Conservation (phyloP, 1,140 invertebrate species). For the Pemphigus obesinymphae region DNA sequence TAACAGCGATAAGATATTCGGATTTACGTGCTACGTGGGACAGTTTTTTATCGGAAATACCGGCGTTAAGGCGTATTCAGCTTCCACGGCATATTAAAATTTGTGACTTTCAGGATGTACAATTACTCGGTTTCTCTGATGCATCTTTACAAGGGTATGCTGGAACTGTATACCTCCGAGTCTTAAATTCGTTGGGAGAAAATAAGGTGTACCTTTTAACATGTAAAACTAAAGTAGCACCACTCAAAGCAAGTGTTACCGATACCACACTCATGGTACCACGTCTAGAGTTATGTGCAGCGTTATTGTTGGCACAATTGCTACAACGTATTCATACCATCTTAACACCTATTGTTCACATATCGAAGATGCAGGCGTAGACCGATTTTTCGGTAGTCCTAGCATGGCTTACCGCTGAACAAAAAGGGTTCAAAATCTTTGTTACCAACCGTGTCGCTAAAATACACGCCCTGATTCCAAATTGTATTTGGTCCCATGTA, state of each 20-base stretch:
- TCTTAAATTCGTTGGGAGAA: too few relatives aligned
- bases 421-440: slow-evolving; percentile 6
- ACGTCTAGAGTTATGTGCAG: slow-evolving; percentile 49
- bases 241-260: slow-evolving; percentile 44
- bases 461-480: slow-evolving; percentile 47
- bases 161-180: too few relatives aligned
- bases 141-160: too few relatives aligned
- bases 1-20: too few relatives aligned
- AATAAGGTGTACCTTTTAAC: too few relatives aligned
- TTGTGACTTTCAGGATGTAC: too few relatives aligned
- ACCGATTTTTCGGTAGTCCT: slow-evolving; percentile 2
- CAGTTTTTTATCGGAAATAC: too few relatives aligned
- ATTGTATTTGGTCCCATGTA: slow-evolving; percentile 45
- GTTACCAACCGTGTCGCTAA: slow-evolving; percentile 35
- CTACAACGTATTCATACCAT: neutral
- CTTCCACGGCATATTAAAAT: too few relatives aligned
- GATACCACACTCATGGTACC: slow-evolving; percentile 45
- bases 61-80: too few relatives aligned
- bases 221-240: slow-evolving; percentile 37
- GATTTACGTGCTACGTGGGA: too few relatives aligned
- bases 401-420: slow-evolving; percentile 4
- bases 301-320: slow-evolving; percentile 46
- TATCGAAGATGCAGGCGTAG: neutral
- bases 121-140: too few relatives aligned
- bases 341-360: slow-evolving; percentile 14